A percentile compares a stretch with the other conserved stretches of the same genome.
Evolutionary conservation across 1,140 invertebrate species (phyloP).

Genomic region (Drosophila mojavensis): DNA sequence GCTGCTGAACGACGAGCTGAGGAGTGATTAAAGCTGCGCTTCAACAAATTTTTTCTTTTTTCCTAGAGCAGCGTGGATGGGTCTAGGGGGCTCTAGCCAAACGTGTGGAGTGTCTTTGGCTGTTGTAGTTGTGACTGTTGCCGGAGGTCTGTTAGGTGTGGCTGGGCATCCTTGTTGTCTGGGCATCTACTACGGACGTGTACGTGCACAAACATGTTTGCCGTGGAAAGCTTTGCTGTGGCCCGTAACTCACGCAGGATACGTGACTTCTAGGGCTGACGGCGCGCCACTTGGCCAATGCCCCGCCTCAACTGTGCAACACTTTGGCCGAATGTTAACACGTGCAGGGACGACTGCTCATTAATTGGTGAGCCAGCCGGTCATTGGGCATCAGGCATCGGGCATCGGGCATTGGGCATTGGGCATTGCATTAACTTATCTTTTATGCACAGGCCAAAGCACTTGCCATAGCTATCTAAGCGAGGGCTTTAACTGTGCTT

Average conservation of each 20-base stretch:
- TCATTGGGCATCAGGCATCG: background rate
- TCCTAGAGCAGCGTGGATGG: background rate
- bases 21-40: constrained; percentile 26
- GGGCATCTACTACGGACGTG: constrained; percentile 18
- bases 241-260: constrained; percentile 55
- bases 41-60: background rate
- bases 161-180: constrained; percentile 22
- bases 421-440: constrained; percentile 65
- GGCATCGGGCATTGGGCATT: background rate
- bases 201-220: constrained; percentile 66
- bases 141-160: constrained; percentile 1
- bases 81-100: background rate
- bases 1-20: constrained; percentile 47
- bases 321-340: constrained; percentile 68
- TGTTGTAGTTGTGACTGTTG: constrained; percentile 22
- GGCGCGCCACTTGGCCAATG: constrained; percentile 15
- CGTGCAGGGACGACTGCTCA: constrained; percentile 57
- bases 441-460: constrained; percentile 62
- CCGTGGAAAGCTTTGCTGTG: constrained; percentile 10
- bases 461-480: constrained; percentile 27
- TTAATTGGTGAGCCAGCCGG: constrained; percentile 63
- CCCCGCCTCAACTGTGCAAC: constrained; percentile 47
- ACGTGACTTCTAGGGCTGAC: constrained; percentile 66
- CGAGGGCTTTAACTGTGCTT: constrained; percentile 12
- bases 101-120: constrained; percentile 45